These are phyloP conservation scores for Oreochromis spilurus DNA, from an alignment of 2,113 vertebrate species.

Conservation along the genomic window DNA sequence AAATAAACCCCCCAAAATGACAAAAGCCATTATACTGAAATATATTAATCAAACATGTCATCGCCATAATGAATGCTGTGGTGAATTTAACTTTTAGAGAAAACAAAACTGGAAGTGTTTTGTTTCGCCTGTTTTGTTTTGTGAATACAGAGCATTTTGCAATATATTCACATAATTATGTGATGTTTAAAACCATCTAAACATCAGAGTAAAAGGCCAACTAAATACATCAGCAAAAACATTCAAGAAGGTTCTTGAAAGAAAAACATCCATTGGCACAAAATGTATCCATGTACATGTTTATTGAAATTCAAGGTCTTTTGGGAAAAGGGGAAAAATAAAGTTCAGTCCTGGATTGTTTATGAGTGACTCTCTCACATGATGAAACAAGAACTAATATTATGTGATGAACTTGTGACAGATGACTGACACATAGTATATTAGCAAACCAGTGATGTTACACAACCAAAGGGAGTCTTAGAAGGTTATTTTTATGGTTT, in stretches of 20 bases:
- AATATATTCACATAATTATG: not conserved
- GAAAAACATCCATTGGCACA: not conserved
- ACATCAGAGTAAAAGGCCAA: not conserved
- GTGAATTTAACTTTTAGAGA: not conserved
- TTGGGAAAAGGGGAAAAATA: not conserved
- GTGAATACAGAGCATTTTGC: not conserved
- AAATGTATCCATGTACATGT: not conserved
- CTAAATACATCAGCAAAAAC: not conserved
- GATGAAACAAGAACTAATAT: constrained; percentile 38
- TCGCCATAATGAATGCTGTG: not conserved
- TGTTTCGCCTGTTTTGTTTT: not conserved
- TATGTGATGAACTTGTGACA: not conserved
- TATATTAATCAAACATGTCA: not conserved
- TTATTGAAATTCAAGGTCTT: not conserved
- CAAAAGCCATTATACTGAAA: not conserved
- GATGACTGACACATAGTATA: not conserved
- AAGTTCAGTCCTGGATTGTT: not conserved
- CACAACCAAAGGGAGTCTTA: not conserved
- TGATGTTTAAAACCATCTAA: not conserved
- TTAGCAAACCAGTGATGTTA: not conserved
- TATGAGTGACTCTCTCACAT: not conserved
- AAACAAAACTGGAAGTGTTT: not conserved
- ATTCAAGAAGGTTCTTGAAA: not conserved
- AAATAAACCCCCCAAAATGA: not conserved
- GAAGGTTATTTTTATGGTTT: not conserved